phyloP scores from a whole-genome alignment of 1,140 invertebrate genomes.

The Atta cephalotes region DNA sequence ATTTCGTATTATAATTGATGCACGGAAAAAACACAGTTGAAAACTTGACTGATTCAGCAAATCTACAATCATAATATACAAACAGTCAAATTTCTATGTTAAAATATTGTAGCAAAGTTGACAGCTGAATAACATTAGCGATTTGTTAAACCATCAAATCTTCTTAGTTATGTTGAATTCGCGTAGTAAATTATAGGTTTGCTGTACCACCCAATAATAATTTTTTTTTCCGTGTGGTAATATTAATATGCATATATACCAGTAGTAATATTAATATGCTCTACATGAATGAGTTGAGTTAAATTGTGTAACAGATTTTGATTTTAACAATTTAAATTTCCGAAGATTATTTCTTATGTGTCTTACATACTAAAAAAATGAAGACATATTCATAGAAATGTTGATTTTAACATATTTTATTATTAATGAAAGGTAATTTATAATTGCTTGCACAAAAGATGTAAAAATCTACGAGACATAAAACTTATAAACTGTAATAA shows the following conservation, averaged over 20 bases:
- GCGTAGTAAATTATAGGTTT: no score
- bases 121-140: no score
- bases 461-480: neutral
- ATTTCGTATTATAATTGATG: neutral
- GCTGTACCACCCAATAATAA: no score
- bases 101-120: no score
- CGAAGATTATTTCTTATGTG: neutral
- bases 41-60: no score
- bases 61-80: no score
- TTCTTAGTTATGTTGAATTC: no score
- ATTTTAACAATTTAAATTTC: slow-evolving; percentile 2
- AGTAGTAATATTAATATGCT: neutral
- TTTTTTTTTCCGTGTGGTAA: neutral
- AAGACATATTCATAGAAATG: neutral
- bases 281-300: slow-evolving; percentile 3
- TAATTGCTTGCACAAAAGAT: neutral
- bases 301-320: neutral
- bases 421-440: neutral
- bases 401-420: neutral
- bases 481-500: slow-evolving; percentile 2
- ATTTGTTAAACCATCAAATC: no score
- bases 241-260: neutral
- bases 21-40: no score
- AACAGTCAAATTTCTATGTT: no score
- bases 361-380: neutral